Conservation (phyloP, 1,140 invertebrate species). For the Hylyphantes graminicola region DNA sequence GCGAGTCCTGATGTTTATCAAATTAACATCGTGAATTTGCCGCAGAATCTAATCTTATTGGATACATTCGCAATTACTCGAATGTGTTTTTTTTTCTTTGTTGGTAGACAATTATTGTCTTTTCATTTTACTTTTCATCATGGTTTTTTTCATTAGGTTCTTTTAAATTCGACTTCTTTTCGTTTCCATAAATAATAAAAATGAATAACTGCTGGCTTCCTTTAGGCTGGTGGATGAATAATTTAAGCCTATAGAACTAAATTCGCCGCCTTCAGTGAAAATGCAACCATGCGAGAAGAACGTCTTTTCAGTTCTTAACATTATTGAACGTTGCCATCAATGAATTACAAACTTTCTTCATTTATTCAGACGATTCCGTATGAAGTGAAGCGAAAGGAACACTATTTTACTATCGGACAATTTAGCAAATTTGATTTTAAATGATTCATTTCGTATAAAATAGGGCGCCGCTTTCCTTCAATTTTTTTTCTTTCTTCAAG, state of each 20-base stretch:
- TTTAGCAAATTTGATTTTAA: slow-evolving; percentile 58
- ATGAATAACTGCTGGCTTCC: neutral
- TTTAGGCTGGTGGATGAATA: slow-evolving; percentile 19
- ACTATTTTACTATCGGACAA: slow-evolving; percentile 52
- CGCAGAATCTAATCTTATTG: slow-evolving; percentile 18
- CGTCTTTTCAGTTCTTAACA: slow-evolving; percentile 29
- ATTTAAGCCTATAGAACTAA: slow-evolving; percentile 19
- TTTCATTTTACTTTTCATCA: slow-evolving; percentile 20
- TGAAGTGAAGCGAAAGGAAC: slow-evolving; percentile 36
- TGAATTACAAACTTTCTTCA: slow-evolving; percentile 37
- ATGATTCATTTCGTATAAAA: slow-evolving; percentile 47
- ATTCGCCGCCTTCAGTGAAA: slow-evolving; percentile 33
- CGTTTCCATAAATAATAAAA: slow-evolving; percentile 21
- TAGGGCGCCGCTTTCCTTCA: neutral
- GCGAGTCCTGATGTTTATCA: slow-evolving; percentile 22
- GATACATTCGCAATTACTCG: slow-evolving; percentile 14
- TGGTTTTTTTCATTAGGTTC: slow-evolving; percentile 20
- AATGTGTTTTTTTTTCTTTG: slow-evolving; percentile 17
- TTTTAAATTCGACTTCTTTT: slow-evolving; percentile 9
- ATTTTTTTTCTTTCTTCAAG: neutral
- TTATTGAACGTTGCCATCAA: slow-evolving; percentile 52
- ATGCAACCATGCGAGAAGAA: slow-evolving; percentile 17
- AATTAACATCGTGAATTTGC: slow-evolving; percentile 40
- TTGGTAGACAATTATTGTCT: slow-evolving; percentile 30
- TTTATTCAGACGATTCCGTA: slow-evolving; percentile 44